These are phyloP conservation scores for Dendrocopos noguchii DNA, from an alignment of 2,113 vertebrate genomes.

Conservation along the genomic window DNA sequence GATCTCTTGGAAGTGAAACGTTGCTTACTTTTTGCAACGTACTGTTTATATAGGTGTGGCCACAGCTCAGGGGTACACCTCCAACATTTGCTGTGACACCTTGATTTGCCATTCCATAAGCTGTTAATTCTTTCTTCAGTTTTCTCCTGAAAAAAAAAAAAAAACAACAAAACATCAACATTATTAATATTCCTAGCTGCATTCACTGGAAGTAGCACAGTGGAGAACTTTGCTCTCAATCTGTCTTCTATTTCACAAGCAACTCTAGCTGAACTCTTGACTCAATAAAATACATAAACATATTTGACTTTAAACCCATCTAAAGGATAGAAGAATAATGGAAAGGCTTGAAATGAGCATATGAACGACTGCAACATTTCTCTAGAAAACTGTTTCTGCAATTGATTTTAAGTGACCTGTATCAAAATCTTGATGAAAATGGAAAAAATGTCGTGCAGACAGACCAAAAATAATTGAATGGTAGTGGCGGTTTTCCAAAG, in stretches of 20 bases:
- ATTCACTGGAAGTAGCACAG: background rate
- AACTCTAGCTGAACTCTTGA: background rate
- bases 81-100: background rate
- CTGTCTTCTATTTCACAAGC: background rate
- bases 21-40: background rate
- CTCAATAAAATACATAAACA: background rate
- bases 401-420: background rate
- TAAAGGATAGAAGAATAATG: background rate
- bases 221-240: background rate
- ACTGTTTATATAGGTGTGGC: background rate
- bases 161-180: too few species aligned
- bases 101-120: background rate
- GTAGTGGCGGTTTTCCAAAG: background rate
- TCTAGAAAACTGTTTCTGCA: background rate
- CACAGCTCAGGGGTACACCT: background rate
- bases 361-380: rapidly evolving
- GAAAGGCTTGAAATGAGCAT: background rate
- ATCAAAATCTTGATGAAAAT: conserved; percentile 9
- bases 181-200: background rate
- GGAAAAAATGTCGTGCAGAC: background rate
- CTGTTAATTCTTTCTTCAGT: background rate
- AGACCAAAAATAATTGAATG: background rate
- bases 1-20: background rate
- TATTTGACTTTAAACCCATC: background rate
- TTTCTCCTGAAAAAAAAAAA: background rate